Base-by-base conservation (phyloP, 2,888 invertebrate species). In the Melinaea marsaeus region DNA sequence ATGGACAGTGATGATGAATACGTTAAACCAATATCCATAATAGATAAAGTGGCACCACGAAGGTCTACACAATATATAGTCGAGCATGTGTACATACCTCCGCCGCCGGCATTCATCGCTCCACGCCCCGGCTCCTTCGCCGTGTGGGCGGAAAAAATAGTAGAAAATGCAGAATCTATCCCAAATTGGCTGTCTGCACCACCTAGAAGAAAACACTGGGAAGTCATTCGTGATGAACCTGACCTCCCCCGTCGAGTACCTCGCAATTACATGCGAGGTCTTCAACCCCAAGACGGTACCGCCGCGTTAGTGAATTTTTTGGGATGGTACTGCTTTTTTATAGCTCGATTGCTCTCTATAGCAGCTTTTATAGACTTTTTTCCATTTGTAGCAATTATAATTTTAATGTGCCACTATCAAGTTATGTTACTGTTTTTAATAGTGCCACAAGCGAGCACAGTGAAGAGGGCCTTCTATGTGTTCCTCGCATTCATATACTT, bases 271-370 rank as follows among this genome's bases (percentile, higher is more conserved):
- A 89, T 92, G 71, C 88, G 94, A 71, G 95, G 95, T 6, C 88
- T 96, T 7, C 94, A 95, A 69, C 95, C 95, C 69, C 95, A 95
- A 72, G 95, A 96, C 74, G 91, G 93, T 1, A 91, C 94, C 0
- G 95, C 94, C 11, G 93, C 93, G 71, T 79, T 94, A 5, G 87
- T 95, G 3, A 92, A 94, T 35, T 95, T 94, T 76, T 80, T 94
- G n/a, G 95, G 95, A 78, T 96, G 96, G 96, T 93, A 95, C 69
- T 86, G 93, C 55, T 96, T 95, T 77, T 92, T 95, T 57, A 77
- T 93, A n/a, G 93, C 94, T 51, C 92, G 96, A 57, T 90, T 95
- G 82, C 85, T 95, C 58, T 92, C 95, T 35, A 91, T 96, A 55
- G 92, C 94, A 0, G 92, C 93, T 0, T 94, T 95, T 74, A 93